Evolutionary conservation across 2,888 invertebrate species (phyloP).

Genomic region (Orthosia gracilis): DNA sequence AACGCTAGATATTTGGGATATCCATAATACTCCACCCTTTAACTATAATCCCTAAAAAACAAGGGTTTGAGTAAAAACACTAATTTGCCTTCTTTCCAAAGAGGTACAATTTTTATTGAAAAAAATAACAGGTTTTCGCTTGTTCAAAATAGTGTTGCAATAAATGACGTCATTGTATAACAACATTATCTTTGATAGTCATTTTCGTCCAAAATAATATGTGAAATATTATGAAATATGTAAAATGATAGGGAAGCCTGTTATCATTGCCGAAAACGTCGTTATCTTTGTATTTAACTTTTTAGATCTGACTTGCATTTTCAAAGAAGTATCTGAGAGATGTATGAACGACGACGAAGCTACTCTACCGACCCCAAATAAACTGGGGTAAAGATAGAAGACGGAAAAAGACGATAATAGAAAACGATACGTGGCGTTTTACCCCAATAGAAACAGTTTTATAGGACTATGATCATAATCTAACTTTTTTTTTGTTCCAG

Average conservation of each 20-base stretch:
- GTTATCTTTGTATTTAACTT: neutral
- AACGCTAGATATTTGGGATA: neutral
- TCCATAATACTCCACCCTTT: no score
- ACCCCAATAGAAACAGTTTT: neutral
- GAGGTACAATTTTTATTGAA: neutral
- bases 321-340: neutral
- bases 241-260: neutral
- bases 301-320: neutral
- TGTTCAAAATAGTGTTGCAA: slow-evolving; percentile 28
- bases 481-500: slow-evolving; percentile 58
- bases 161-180: slow-evolving; percentile 32
- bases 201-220: neutral
- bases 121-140: neutral
- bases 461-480: neutral
- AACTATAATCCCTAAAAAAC: neutral
- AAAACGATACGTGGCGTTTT: neutral
- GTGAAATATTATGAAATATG: slow-evolving; percentile 28
- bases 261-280: neutral
- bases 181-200: slow-evolving; percentile 13
- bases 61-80: neutral
- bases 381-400: no score
- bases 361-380: neutral
- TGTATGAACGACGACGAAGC: neutral
- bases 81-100: neutral
- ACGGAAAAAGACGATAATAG: neutral